Base-by-base conservation (phyloP, 2,797 vertebrate species). In the Neosilurus mollespiculum region DNA sequence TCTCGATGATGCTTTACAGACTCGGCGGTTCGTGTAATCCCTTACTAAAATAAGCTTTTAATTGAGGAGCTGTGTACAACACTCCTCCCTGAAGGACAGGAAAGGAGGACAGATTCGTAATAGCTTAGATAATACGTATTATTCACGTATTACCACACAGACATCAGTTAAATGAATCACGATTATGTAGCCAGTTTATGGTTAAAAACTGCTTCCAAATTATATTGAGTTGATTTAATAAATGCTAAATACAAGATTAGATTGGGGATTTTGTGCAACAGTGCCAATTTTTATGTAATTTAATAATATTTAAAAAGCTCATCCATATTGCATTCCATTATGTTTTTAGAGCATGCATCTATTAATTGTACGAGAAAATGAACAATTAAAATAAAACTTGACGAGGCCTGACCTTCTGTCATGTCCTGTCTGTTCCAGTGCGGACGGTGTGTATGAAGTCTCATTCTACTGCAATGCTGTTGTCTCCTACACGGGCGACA, bases 371-470 rank as follows among this genome's bases (percentile, higher is more conserved):
- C 0, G 30, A 16, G 10, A 30, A 66, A 66, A 66, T 24, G 0
- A 4, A 9, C 18, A 22, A 69, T 43, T 10, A 4, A 56, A 54
- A 53, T 5, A 24, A 22, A 6, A 30, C 30, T 30, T n/a, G 34
- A 12, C 8, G 18, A 11, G 24, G 18, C 51, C 24, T 75, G 58
- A 69, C 18, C 20, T 24, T 24, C 59, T 30, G 49, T 34, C 73
- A 65, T 15, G 30, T 64, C 10, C 15, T 78, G 49, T 80, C 43
- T 30, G 1, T 78, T 54, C 83, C 62, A 96, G 95, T 89, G 95
- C 94, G 16, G 95, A 96, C 0, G 95, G 95, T 0, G 95, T 94
- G n/a, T 96, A 95, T 10, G 95, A 96, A 86, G 95, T 96, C 16
- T 95, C 95, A 20, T 94, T 95, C 91, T 95, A 95, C 81, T 94